Evolutionary conservation across 2,113 vertebrate genomes (phyloP).

Genomic region (Anoplopoma fimbria): DNA sequence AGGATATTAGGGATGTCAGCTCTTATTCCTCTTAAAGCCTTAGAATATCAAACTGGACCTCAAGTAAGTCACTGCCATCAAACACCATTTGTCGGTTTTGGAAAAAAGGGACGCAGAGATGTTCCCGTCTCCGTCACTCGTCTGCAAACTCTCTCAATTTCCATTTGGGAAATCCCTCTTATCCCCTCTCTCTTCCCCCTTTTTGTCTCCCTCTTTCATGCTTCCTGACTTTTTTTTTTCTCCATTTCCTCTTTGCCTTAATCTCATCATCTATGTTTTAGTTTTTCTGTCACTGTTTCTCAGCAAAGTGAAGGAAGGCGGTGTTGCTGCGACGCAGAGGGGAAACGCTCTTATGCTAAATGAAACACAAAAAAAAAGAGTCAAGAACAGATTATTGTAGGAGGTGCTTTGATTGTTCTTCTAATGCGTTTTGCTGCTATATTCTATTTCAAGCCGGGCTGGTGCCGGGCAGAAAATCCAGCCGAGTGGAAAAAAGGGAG

Average conservation of each 20-base stretch:
- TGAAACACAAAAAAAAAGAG: constrained; percentile 22
- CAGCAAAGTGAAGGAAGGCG: constrained; percentile 21
- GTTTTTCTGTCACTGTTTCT: constrained; percentile 33
- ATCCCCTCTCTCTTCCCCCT: constrained; percentile 8
- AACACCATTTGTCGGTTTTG: constrained; percentile 31
- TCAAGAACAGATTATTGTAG: constrained; percentile 41
- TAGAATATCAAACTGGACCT: constrained; percentile 29
- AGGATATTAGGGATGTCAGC: constrained; percentile 1
- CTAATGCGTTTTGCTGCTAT: constrained; percentile 49
- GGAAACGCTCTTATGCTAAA: not conserved
- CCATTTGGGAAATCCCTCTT: constrained; percentile 47
- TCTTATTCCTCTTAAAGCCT: constrained; percentile 14
- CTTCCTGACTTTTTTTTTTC: not conserved
- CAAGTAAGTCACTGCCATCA: constrained; percentile 11
- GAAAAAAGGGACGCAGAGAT: constrained; percentile 17
- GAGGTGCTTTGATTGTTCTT: constrained; percentile 37
- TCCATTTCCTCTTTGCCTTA: constrained; percentile 20
- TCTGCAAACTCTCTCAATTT: constrained; percentile 23
- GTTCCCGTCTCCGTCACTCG: not conserved
- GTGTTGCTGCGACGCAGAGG: constrained; percentile 2
- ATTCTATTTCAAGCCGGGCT: constrained; percentile 46
- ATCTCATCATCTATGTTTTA: constrained; percentile 52
- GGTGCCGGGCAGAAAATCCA: constrained; percentile 49
- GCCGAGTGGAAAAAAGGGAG: constrained; percentile 21
- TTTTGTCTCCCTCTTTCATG: constrained; percentile 12